phyloP scores from a whole-genome alignment of 2,888 invertebrate species.

The Emmelina monodactyla region DNA sequence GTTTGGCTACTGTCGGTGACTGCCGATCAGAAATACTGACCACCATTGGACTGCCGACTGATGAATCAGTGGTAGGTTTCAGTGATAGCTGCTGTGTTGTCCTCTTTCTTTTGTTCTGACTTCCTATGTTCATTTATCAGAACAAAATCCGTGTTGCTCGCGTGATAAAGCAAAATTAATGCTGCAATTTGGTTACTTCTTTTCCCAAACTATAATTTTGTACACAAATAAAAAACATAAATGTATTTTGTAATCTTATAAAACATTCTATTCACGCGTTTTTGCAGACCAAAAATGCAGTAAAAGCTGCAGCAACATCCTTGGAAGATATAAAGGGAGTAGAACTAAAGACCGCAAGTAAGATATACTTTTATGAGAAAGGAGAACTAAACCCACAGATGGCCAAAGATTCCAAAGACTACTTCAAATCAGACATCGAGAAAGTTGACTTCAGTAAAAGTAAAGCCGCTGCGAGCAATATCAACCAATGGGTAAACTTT shows the following conservation, averaged over 20 bases:
- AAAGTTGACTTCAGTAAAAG: conserved; percentile 66
- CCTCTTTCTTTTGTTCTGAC: no score
- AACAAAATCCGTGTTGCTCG: neutral
- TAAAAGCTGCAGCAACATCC: conserved; percentile 11
- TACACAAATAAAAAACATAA: no score
- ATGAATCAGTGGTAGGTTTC: conserved; percentile 24
- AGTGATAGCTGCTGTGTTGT: no score
- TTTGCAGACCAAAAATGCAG: conserved; percentile 36
- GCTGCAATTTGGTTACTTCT: no score
- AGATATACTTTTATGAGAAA: conserved; percentile 66
- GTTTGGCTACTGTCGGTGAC: conserved; percentile 34
- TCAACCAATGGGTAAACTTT: conserved; percentile 76
- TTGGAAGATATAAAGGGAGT: conserved; percentile 38
- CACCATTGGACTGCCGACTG: conserved; percentile 33
- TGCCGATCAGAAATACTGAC: conserved; percentile 40
- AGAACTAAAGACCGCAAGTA: conserved; percentile 71
- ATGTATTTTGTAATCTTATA: no score
- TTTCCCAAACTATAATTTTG: no score
- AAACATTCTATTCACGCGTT: no score
- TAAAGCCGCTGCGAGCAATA: conserved; percentile 49
- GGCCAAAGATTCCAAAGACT: conserved; percentile 51
- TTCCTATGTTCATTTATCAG: no score
- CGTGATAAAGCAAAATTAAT: no score
- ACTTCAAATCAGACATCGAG: conserved; percentile 70
- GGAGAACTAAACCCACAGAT: conserved; percentile 62